Evolutionary conservation across 2,797 vertebrate genomes (phyloP), one percentile per base, ranked within the genome.

Genomic region (Pseudomugil gertrudae): DNA sequence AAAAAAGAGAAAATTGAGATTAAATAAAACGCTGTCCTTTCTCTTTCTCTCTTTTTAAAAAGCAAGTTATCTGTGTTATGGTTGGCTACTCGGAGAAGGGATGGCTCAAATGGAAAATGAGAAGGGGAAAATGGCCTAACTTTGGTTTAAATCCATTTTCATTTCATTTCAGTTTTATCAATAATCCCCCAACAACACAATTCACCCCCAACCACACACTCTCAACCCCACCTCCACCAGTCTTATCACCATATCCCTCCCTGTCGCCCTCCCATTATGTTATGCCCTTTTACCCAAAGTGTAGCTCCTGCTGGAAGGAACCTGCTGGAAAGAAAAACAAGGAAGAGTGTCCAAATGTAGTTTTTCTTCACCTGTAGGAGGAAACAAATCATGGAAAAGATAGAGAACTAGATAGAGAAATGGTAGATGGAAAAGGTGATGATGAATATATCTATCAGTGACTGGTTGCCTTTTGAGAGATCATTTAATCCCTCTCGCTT

Each of bases 1-100:
- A 95, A 95, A 96, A 96, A 95, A 95, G 94, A 95, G 92, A 95
- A 96, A 96, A 96, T 94, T 93, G 93, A 96, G 95, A 96, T 97
- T 96, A 95, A 97, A 94, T 94, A 95, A 93, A 95, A 96, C 84
- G 94, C 94, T 95, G 94, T 95, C 90, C 93, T 93, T 92, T 90
- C 86, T 92, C 85, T 89, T 81, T 85, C 76, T 85, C 70, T 78
- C 51, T 90, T 63, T 81, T 86, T 59, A n/a, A 19, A 83, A 90
- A 93, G 90, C 91, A 92, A 87, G 89, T 92, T 90, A 90, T 92
- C 92, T 90, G 88, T 85, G 83, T 85, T 85, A 87, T 84, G 87
- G 84, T 83, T 89, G 87, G 86, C 86, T 93, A 90, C 88, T 89
- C 87, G 90, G 85, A 91, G 86, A 92, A 87, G 90, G 87, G 87